These are phyloP conservation scores for Parthenolecanium corni DNA, from an alignment of 2,888 invertebrate genomes.

Conservation along the genomic window DNA sequence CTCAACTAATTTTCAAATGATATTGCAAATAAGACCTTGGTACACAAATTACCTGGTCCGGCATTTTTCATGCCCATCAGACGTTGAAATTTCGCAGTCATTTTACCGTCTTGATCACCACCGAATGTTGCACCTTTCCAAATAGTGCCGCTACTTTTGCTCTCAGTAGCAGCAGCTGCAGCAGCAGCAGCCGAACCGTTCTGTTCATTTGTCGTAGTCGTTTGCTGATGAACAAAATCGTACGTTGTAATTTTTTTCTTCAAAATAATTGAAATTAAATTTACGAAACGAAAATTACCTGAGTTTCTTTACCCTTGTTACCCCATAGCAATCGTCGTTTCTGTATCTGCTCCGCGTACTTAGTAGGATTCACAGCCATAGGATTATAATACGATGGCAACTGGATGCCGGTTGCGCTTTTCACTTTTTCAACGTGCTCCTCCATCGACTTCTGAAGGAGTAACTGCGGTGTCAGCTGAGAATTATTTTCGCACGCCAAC, in stretches of 20 bases:
- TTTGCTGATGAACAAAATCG: neutral
- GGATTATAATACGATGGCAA: conserved; percentile 65
- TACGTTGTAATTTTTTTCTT: neutral
- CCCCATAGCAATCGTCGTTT: conserved; percentile 88
- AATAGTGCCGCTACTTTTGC: conserved; percentile 31
- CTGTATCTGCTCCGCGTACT: conserved; percentile 79
- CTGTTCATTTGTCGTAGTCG: too few relatives aligned
- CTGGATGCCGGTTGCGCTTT: conserved; percentile 41
- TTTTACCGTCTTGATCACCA: conserved; percentile 81
- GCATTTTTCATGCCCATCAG: conserved; percentile 84
- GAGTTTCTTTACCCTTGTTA: conserved; percentile 31
- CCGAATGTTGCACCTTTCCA: conserved; percentile 82
- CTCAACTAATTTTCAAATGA: too few relatives aligned
- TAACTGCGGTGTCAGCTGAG: conserved; percentile 44
- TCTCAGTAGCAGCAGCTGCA: neutral
- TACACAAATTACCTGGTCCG: conserved; percentile 34
- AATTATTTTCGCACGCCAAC: neutral
- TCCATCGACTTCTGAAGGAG: conserved; percentile 43
- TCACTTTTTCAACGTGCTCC: conserved; percentile 38
- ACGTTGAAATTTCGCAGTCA: conserved; percentile 87
- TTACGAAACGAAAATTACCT: neutral
- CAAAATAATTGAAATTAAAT: neutral
- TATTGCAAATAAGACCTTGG: too few relatives aligned
- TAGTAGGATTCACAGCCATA: conserved; percentile 59
- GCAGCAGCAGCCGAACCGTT: neutral